Percentiles rank a stretch among this genome's conserved stretches.
Conservation (phyloP, 2,113 vertebrate species). For the Lycocorax pyrrhopterus region DNA sequence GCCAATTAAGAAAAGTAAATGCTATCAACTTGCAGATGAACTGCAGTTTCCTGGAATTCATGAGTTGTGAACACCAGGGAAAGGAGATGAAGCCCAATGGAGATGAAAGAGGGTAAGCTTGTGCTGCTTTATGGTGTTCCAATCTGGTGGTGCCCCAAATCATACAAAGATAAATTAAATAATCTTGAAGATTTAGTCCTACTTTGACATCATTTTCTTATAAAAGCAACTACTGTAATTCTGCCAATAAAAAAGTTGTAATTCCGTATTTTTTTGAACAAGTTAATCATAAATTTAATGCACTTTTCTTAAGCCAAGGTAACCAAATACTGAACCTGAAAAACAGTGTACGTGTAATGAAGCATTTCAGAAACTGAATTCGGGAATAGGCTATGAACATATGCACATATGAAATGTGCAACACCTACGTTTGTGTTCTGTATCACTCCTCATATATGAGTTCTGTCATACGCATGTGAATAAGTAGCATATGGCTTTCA, state of each 20-base stretch:
- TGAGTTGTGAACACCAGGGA: not conserved
- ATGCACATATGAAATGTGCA: slow-evolving; percentile 54
- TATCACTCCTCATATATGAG: slow-evolving; percentile 43
- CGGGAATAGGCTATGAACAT: not conserved
- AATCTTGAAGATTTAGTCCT: not conserved
- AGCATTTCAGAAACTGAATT: slow-evolving; percentile 8
- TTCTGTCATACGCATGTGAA: slow-evolving; percentile 51
- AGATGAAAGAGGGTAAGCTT: not conserved
- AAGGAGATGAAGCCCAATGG: not conserved
- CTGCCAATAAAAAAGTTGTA: not conserved
- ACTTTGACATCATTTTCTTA: not conserved
- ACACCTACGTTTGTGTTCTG: slow-evolving; percentile 55
- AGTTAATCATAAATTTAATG: not conserved
- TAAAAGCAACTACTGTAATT: not conserved
- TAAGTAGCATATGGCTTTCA: slow-evolving; percentile 58
- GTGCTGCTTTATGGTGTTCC: not conserved
- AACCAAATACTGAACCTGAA: slow-evolving; percentile 6
- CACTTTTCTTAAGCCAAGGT: not conserved
- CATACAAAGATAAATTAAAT: not conserved
- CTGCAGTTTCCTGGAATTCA: not conserved
- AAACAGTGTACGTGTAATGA: not conserved
- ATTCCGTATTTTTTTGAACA: not conserved
- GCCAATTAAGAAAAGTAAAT: not conserved
- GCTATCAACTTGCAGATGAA: not conserved
- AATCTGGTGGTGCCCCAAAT: not conserved